Evolutionary conservation across 1,140 invertebrate species (phyloP).

Genomic region (Zophobas atratus): DNA sequence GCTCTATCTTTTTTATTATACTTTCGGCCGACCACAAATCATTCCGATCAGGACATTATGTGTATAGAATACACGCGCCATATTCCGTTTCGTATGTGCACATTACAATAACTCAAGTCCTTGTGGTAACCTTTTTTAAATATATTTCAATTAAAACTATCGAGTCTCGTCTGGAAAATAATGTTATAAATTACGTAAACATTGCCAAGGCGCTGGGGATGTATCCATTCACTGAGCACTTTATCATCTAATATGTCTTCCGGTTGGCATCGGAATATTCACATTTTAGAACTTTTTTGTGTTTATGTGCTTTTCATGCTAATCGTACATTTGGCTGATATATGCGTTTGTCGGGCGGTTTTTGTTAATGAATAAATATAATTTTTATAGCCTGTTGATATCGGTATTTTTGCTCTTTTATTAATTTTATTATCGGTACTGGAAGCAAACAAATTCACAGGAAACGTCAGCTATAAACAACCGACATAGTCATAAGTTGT

Average conservation of each 20-base stretch:
- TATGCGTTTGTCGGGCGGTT: conserved; percentile 59
- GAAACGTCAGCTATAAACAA: too few species aligned
- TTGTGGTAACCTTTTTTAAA: background rate
- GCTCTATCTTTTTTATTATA: conserved; percentile 64
- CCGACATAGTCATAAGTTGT: too few species aligned
- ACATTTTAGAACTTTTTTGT: conserved; percentile 64
- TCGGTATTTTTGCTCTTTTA: background rate
- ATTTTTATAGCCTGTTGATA: conserved; percentile 47
- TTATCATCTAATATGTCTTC: conserved; percentile 64
- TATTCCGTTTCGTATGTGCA: background rate
- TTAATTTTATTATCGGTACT: too few species aligned
- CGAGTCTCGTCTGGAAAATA: conserved; percentile 32
- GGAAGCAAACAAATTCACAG: too few species aligned
- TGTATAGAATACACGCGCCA: conserved; percentile 25
- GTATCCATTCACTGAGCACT: conserved; percentile 53
- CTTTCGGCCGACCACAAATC: conserved; percentile 60
- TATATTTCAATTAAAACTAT: conserved; percentile 33
- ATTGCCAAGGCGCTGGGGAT: conserved; percentile 52
- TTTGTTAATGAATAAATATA: conserved; percentile 43
- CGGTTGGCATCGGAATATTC: conserved; percentile 64
- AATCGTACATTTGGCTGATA: conserved; percentile 54
- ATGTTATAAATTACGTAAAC: conserved; percentile 42
- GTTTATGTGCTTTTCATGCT: conserved; percentile 63
- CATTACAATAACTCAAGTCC: background rate
- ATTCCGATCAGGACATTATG: conserved; percentile 44